Evolutionary conservation across 2,797 vertebrate species (phyloP).

Genomic region (Champsocephalus esox): DNA sequence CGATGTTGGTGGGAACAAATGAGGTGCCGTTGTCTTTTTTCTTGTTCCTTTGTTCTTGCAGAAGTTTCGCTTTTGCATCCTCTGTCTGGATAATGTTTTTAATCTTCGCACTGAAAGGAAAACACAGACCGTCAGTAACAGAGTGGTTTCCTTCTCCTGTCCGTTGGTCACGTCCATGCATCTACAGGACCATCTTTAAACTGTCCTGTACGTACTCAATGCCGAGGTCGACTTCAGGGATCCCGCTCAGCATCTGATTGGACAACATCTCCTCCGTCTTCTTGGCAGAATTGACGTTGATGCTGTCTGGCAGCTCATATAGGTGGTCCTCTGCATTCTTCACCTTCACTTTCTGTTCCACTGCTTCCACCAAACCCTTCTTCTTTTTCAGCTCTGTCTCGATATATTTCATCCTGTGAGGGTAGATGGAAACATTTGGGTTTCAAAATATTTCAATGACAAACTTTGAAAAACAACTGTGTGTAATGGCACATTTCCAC

Average conservation of each 20-base stretch:
- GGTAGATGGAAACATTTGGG: neutral
- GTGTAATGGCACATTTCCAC: neutral
- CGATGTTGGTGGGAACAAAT: slow-evolving; percentile 98
- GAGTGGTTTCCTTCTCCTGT: neutral
- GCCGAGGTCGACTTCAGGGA: slow-evolving; percentile 97
- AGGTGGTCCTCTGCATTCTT: slow-evolving; percentile 96
- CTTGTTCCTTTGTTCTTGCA: slow-evolving; percentile 97
- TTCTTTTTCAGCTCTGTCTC: slow-evolving; percentile 86
- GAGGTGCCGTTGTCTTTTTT: slow-evolving; percentile 97
- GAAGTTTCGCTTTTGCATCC: slow-evolving; percentile 95
- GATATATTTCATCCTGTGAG: slow-evolving; percentile 87
- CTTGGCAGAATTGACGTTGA: slow-evolving; percentile 95
- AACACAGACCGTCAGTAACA: neutral
- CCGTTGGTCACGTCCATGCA: neutral
- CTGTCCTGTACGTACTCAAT: slow-evolving; percentile 89
- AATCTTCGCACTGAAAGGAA: slow-evolving; percentile 91
- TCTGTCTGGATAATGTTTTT: slow-evolving; percentile 98
- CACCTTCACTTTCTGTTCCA: slow-evolving; percentile 93
- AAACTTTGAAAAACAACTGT: neutral
- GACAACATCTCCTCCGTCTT: slow-evolving; percentile 99
- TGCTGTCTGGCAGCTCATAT: slow-evolving; percentile 95
- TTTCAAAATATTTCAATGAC: neutral
- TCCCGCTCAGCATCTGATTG: slow-evolving; percentile 99
- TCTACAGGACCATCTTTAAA: neutral
- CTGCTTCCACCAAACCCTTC: slow-evolving; percentile 89